phyloP scores from a whole-genome alignment of 2,113 vertebrate genomes.

The Zapornia atra region DNA sequence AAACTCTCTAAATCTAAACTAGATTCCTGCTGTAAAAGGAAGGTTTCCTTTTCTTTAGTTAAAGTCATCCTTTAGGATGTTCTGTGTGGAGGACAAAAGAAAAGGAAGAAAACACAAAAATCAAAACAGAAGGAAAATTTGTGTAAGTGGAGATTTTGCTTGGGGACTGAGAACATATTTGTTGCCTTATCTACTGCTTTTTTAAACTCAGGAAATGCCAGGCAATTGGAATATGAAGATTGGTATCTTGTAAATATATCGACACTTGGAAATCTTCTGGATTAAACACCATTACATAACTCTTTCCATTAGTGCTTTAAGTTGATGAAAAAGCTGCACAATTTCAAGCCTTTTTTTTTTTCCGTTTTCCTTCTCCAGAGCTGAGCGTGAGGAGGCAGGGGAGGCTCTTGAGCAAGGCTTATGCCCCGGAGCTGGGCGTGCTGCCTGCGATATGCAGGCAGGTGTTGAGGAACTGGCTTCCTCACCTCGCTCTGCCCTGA shows the following conservation, averaged over 20 bases:
- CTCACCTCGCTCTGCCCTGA: not conserved
- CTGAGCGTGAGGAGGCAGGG: not conserved
- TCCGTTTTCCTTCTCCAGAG: not conserved
- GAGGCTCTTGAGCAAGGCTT: slow-evolving; percentile 10
- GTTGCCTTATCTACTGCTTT: not conserved
- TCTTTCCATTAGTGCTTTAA: slow-evolving; percentile 46
- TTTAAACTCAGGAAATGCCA: not conserved
- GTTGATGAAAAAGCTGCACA: slow-evolving; percentile 43
- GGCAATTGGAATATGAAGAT: slow-evolving; percentile 42
- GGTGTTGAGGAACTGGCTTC: not conserved
- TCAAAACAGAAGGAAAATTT: not conserved
- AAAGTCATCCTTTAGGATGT: not conserved
- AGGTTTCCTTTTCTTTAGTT: not conserved
- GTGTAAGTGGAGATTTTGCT: not conserved
- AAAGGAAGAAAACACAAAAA: not conserved
- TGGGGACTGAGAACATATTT: not conserved
- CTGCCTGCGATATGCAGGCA: not conserved
- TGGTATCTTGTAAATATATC: slow-evolving; percentile 55
- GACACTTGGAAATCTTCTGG: slow-evolving; percentile 57
- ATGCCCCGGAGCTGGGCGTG: not conserved
- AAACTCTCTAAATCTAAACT: no score
- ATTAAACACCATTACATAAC: slow-evolving; percentile 30
- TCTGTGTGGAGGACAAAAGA: rapidly evolving
- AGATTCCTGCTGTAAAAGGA: not conserved
- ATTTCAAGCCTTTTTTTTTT: not conserved